Percentiles rank a stretch among this genome's conserved stretches.
Evolutionary conservation across 2,113 vertebrate species (phyloP).

Genomic region (Neopipo cinnamomea): DNA sequence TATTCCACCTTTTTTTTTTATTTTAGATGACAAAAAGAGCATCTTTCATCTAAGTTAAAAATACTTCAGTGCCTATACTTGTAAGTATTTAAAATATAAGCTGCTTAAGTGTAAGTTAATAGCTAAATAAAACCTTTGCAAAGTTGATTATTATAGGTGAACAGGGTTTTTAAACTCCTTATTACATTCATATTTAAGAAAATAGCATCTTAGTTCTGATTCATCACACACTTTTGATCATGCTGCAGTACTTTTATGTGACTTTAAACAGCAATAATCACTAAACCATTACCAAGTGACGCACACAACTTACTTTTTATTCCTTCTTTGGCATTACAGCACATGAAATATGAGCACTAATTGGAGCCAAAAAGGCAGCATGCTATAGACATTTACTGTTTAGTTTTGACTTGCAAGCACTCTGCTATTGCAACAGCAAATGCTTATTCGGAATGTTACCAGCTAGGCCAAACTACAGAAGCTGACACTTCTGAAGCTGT

Average conservation of each 20-base stretch:
- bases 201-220: not conserved
- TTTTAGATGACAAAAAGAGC: not conserved
- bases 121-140: not conserved
- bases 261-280: not conserved
- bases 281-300: not conserved
- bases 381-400: not conserved
- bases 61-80: not conserved
- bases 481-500: not conserved
- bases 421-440: constrained; percentile 1
- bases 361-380: not conserved
- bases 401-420: constrained; percentile 5
- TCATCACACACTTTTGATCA: not conserved
- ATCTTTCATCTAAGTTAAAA: not conserved
- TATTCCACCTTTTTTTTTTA: not conserved
- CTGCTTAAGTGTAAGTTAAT: not conserved
- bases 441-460: not conserved
- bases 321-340: not conserved
- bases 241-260: not conserved
- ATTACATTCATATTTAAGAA: not conserved
- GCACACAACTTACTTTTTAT: not conserved
- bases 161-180: not conserved
- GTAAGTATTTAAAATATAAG: not conserved
- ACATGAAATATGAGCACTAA: not conserved
- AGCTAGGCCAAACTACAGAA: not conserved
- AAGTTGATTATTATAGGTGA: not conserved